A percentile compares a stretch with the other conserved stretches of the same genome.
Conservation (phyloP, 2,797 vertebrate species). For the Eleutherodactylus coqui region DNA sequence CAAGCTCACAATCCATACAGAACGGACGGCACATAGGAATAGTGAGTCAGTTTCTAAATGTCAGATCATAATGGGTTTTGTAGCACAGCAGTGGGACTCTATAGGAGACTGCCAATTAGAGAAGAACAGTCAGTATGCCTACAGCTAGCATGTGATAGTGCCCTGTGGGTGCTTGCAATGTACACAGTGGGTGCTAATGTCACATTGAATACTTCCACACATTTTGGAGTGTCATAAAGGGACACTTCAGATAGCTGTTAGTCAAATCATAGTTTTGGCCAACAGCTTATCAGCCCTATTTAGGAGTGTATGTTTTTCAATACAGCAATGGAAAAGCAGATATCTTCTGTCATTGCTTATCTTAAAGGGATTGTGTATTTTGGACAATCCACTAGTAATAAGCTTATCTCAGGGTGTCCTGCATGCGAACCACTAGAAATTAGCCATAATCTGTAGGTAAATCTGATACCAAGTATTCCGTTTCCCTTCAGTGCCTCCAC, state of each 20-base stretch:
- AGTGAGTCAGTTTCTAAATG: not conserved
- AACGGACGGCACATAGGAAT: not conserved
- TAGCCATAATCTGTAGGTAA: not conserved
- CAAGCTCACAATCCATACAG: not conserved
- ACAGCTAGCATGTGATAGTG: not conserved
- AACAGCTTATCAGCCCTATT: not conserved
- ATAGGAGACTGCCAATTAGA: conserved; percentile 21
- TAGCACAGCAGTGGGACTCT: not conserved
- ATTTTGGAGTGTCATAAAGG: not conserved
- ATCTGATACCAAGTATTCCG: not conserved
- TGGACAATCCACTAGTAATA: not conserved
- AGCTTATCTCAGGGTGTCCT: not conserved
- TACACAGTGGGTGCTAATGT: not conserved
- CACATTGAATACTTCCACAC: not conserved
- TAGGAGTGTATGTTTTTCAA: not conserved
- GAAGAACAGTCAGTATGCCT: not conserved
- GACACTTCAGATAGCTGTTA: not conserved
- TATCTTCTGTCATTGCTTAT: not conserved
- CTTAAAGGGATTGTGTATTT: not conserved
- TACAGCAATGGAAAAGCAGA: not conserved
- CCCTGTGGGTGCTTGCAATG: not conserved
- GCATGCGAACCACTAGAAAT: not conserved
- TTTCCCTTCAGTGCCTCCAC: not conserved
- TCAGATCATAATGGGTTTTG: not conserved
- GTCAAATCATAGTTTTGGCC: not conserved